Percentiles rank a stretch among this genome's conserved stretches.
These are phyloP conservation scores for Spongilla lacustris DNA, from an alignment of 37 sponge, comb jelly and placozoan genomes.

Conservation along the genomic window DNA sequence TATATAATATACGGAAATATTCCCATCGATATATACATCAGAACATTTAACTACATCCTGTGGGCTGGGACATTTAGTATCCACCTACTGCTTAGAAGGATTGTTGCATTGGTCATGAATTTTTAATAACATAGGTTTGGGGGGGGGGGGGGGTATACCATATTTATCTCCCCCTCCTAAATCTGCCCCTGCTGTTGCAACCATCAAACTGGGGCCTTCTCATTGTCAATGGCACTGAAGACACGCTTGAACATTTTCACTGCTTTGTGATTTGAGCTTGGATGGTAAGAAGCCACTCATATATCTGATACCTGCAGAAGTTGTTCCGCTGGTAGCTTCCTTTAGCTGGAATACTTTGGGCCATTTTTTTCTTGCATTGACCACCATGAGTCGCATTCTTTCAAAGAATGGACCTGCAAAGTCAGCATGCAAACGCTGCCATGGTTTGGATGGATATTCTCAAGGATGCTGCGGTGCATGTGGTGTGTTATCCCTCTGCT, in stretches of 20 bases:
- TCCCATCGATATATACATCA: too few relatives aligned
- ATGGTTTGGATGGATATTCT: slow-evolving; percentile 15
- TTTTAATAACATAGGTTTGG: too few relatives aligned
- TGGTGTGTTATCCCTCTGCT: neutral
- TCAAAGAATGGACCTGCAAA: slow-evolving; percentile 20
- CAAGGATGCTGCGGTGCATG: slow-evolving; percentile 17
- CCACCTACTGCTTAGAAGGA: too few relatives aligned
- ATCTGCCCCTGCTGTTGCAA: too few relatives aligned
- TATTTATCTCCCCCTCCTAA: too few relatives aligned
- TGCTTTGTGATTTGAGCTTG: slow-evolving; percentile 36
- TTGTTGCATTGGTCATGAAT: too few relatives aligned
- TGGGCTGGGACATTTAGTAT: too few relatives aligned
- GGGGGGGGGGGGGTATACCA: too few relatives aligned
- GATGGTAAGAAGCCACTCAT: slow-evolving; percentile 36
- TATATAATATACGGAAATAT: too few relatives aligned
- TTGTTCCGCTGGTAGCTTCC: slow-evolving; percentile 1
- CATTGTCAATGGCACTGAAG: neutral
- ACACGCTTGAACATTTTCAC: slow-evolving; percentile 36
- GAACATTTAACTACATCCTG: too few relatives aligned
- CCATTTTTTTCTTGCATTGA: slow-evolving; percentile 58
- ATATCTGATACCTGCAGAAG: slow-evolving; percentile 35
- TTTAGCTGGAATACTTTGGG: slow-evolving; percentile 35
- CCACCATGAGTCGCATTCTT: slow-evolving; percentile 16
- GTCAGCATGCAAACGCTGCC: slow-evolving; percentile 33
- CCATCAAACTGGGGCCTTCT: neutral